phyloP scores from a whole-genome alignment of 2,113 vertebrate genomes.

The Irena cyanogastra region DNA sequence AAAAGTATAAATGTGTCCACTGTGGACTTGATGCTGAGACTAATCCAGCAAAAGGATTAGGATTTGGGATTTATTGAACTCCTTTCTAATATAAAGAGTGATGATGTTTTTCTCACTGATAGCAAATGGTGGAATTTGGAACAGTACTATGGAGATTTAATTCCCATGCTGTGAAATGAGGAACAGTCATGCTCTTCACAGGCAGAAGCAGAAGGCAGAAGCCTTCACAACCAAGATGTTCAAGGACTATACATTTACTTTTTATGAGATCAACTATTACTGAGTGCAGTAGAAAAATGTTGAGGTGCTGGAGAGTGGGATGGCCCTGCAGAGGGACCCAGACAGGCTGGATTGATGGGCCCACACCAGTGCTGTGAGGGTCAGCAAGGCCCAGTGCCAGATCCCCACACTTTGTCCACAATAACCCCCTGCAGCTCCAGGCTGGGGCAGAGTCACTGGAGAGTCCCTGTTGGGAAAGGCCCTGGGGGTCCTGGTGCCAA shows the following conservation, averaged over 20 bases:
- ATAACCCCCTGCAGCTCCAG: not conserved
- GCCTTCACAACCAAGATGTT: not conserved
- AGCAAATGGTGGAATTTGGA: not conserved
- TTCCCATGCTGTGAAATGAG: not conserved
- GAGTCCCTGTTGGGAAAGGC: rapidly evolving
- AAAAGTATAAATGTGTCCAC: not conserved
- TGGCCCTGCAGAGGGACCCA: not conserved
- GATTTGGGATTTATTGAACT: constrained; percentile 36
- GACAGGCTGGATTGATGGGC: not conserved
- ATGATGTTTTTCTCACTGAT: not conserved
- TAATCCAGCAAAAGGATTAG: constrained; percentile 52
- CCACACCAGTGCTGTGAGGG: not conserved
- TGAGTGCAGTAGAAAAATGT: not conserved
- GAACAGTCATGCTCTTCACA: not conserved
- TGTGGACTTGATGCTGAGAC: not conserved
- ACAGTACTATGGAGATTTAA: not conserved
- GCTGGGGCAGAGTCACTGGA: not conserved
- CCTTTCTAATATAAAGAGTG: not conserved
- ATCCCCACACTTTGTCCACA: not conserved
- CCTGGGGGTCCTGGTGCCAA: not conserved
- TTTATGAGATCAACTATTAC: not conserved
- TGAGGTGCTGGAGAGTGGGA: not conserved
- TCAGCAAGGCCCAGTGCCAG: not conserved
- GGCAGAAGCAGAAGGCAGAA: not conserved
- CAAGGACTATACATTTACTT: not conserved